phyloP scores from a whole-genome alignment of 1,140 invertebrate genomes.

The Procambarus clarkii region DNA sequence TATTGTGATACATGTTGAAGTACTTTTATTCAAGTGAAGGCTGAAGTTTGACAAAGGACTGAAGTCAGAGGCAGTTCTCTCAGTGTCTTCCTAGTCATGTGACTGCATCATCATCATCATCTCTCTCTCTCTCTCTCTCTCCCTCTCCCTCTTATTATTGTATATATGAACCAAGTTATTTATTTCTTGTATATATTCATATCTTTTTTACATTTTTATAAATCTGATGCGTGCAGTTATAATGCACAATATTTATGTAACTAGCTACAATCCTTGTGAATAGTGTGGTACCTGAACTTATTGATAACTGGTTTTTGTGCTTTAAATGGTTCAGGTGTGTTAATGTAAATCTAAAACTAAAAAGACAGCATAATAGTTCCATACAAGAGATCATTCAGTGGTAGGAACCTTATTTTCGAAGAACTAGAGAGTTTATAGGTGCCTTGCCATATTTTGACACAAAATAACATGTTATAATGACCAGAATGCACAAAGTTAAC shows the following conservation, averaged over 20 bases:
- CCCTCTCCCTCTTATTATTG: constrained; percentile 25
- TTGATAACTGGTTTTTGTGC: constrained; percentile 26
- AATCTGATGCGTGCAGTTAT: constrained; percentile 27
- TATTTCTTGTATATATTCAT: constrained; percentile 55
- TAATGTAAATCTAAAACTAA: not conserved
- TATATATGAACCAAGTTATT: constrained; percentile 35
- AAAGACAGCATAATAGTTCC: constrained; percentile 12
- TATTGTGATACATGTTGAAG: not conserved
- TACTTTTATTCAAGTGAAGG: not conserved
- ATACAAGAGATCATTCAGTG: constrained; percentile 21
- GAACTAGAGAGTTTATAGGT: constrained; percentile 59
- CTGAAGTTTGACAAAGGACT: not conserved
- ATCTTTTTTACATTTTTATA: constrained; percentile 64
- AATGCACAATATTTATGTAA: not conserved
- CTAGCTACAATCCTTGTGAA: not conserved
- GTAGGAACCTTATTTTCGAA: constrained; percentile 47
- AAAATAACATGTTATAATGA: constrained; percentile 33
- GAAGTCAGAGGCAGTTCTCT: constrained; percentile 10
- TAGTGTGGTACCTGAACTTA: constrained; percentile 46
- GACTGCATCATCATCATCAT: constrained; percentile 26
- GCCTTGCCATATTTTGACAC: constrained; percentile 63
- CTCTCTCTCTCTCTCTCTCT: not conserved
- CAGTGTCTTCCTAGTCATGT: constrained; percentile 66
- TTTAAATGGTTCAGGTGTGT: constrained; percentile 35
- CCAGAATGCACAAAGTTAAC: constrained; percentile 50